These are phyloP conservation scores for Salarias fasciatus DNA, from an alignment of 2,797 vertebrate genomes.

Conservation along the genomic window DNA sequence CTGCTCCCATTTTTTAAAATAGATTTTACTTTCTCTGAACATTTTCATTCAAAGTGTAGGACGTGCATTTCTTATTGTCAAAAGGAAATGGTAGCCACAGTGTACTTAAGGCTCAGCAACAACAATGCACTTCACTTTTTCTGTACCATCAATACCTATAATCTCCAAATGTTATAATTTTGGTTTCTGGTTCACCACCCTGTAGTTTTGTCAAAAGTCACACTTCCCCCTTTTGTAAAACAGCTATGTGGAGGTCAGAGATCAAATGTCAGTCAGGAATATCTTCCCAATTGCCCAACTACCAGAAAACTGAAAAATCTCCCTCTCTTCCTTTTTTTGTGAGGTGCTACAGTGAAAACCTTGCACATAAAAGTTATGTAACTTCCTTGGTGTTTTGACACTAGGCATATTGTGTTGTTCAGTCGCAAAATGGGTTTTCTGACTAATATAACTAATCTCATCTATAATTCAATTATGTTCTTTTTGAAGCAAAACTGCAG, in stretches of 20 bases:
- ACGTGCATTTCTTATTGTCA: too few relatives aligned
- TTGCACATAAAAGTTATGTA: too few relatives aligned
- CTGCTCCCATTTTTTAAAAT: too few relatives aligned
- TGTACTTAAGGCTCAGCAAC: background rate
- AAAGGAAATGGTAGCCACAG: too few relatives aligned
- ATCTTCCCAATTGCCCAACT: background rate
- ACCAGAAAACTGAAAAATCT: background rate
- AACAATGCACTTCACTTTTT: too few relatives aligned
- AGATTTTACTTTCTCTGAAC: too few relatives aligned
- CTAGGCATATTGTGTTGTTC: too few relatives aligned
- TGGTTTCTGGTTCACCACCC: background rate
- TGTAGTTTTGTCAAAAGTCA: background rate
- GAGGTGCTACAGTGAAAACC: too few relatives aligned
- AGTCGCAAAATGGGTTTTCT: background rate
- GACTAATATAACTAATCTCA: background rate
- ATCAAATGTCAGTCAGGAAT: constrained; percentile 12
- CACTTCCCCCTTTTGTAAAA: constrained; percentile 12
- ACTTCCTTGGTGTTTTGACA: too few relatives aligned
- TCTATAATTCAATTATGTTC: background rate
- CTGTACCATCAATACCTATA: too few relatives aligned
- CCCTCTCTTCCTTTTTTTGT: background rate
- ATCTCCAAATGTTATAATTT: background rate
- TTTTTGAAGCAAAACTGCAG: too few relatives aligned
- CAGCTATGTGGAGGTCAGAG: background rate
- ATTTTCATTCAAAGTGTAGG: constrained; percentile 8